phyloP scores from a whole-genome alignment of 2,113 vertebrate genomes.

The Origma solitaria region DNA sequence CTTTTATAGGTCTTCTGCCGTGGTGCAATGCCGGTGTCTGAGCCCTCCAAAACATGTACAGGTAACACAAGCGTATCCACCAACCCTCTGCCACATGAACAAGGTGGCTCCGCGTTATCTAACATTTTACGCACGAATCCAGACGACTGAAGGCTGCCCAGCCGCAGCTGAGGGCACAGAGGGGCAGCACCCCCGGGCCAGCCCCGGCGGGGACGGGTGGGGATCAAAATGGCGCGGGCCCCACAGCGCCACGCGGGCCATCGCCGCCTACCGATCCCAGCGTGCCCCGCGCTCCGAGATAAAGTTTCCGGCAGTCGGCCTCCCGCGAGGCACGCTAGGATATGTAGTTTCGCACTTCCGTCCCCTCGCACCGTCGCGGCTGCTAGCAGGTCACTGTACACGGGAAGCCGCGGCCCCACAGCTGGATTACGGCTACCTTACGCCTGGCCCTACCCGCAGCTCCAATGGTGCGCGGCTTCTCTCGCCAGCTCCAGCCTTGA shows the following conservation, averaged over 20 bases:
- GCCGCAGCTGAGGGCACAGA: rapidly evolving
- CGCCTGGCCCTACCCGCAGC: too few species aligned
- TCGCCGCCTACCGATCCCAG: background rate
- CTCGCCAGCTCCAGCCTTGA: background rate
- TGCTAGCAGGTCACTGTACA: too few species aligned
- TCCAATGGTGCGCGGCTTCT: background rate
- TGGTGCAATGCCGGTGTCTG: rapidly evolving
- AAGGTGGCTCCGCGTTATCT: rapidly evolving
- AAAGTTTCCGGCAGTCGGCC: background rate
- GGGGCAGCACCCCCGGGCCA: rapidly evolving
- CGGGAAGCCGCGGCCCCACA: background rate
- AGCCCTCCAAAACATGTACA: rapidly evolving
- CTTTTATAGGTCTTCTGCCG: rapidly evolving
- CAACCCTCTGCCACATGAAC: rapidly evolving
- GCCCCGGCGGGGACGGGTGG: rapidly evolving
- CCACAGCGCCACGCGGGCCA: background rate
- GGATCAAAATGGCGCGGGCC: background rate
- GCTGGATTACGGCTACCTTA: too few species aligned
- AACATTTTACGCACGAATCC: rapidly evolving
- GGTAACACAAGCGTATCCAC: rapidly evolving
- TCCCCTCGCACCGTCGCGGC: rapidly evolving
- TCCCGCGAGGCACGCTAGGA: background rate
- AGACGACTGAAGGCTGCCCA: rapidly evolving
- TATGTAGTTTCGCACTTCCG: background rate
- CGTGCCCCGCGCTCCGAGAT: background rate